These are phyloP conservation scores for Sebastiscus albofasciatus DNA, from an alignment of 2,797 vertebrate genomes.

Conservation along the genomic window DNA sequence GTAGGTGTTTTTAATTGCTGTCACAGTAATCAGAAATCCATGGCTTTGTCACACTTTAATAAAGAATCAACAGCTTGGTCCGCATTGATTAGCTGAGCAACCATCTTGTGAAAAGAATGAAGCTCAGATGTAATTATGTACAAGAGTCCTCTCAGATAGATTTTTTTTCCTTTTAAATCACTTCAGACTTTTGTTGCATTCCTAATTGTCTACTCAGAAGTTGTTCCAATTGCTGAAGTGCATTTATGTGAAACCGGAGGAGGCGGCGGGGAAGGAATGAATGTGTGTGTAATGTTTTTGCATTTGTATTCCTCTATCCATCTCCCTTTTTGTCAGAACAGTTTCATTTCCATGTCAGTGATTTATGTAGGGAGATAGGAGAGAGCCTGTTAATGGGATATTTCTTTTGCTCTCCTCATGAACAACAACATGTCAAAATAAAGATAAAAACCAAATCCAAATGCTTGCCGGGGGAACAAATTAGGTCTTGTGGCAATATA, in stretches of 20 bases:
- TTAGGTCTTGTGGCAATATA: conserved; percentile 68
- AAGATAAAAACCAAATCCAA: conserved; percentile 66
- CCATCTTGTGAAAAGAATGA: conserved; percentile 37
- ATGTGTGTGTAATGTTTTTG: conserved; percentile 64
- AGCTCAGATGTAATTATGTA: conserved; percentile 55
- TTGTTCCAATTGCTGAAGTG: conserved; percentile 61
- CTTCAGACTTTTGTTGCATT: conserved; percentile 60
- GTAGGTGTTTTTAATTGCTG: conserved; percentile 7
- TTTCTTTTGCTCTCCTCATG: conserved; percentile 76
- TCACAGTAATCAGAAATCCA: conserved; percentile 48
- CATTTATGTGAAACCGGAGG: conserved; percentile 43
- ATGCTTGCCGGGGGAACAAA: conserved; percentile 70
- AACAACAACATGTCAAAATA: conserved; percentile 82
- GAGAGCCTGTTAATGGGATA: conserved; percentile 80
- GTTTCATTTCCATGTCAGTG: conserved; percentile 80
- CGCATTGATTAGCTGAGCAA: conserved; percentile 45
- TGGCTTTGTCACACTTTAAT: conserved; percentile 39
- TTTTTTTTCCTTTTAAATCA: conserved; percentile 49
- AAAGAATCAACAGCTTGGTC: conserved; percentile 40
- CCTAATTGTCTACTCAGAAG: conserved; percentile 70
- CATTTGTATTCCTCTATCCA: conserved; percentile 81
- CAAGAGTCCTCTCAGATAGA: conserved; percentile 43
- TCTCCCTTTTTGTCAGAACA: conserved; percentile 73
- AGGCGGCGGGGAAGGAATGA: conserved; percentile 33
- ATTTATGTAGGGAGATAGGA: conserved; percentile 77